These are phyloP conservation scores for Aix galericulata DNA, from an alignment of 2,113 vertebrate genomes.

Conservation along the genomic window DNA sequence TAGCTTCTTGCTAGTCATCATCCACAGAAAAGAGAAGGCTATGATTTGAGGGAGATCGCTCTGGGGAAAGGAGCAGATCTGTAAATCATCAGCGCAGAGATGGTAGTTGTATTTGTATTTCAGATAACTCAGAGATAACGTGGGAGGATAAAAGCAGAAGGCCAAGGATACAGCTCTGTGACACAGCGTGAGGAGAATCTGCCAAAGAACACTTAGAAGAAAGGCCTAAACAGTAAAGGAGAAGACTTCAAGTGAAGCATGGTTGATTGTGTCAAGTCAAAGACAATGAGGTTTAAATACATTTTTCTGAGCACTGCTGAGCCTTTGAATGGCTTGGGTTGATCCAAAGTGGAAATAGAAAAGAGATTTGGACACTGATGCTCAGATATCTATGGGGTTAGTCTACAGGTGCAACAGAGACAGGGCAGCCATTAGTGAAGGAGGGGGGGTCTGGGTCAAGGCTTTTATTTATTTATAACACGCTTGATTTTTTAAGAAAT, in stretches of 20 bases:
- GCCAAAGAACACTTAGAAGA: not conserved
- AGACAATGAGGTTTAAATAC: not conserved
- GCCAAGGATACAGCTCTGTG: not conserved
- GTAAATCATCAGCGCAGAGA: not conserved
- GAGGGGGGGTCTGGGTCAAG: not conserved
- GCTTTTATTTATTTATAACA: not conserved
- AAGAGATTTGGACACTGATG: not conserved
- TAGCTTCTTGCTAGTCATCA: not conserved
- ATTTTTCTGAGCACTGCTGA: not conserved
- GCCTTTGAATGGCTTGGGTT: not conserved
- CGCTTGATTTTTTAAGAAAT: not conserved
- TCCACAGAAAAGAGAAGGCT: not conserved
- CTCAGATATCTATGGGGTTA: not conserved
- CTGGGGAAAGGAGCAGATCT: not conserved
- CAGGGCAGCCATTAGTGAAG: not conserved
- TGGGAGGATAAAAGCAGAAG: not conserved
- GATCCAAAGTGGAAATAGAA: not conserved
- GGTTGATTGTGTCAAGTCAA: not conserved
- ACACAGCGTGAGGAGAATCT: not conserved
- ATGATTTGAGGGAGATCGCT: not conserved
- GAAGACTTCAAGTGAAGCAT: not conserved
- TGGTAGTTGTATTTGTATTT: not conserved
- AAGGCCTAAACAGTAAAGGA: not conserved
- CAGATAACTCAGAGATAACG: not conserved
- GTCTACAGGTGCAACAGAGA: not conserved